phyloP scores from a whole-genome alignment of 2,113 vertebrate genomes.

The Heterotilapia buettikoferi region DNA sequence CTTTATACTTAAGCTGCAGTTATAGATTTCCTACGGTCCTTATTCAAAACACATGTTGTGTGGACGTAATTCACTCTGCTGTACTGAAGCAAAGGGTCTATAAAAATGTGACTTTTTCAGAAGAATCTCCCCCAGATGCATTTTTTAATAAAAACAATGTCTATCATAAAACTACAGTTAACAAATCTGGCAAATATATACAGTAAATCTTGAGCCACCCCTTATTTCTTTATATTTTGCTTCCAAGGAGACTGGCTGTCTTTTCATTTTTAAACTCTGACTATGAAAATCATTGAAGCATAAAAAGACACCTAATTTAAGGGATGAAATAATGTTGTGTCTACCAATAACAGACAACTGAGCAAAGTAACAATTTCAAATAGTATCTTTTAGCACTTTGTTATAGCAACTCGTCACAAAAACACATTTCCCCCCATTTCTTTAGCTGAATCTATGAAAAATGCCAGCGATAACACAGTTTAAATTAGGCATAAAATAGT shows the following conservation, averaged over 20 bases:
- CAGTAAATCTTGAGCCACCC: not conserved
- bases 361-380: not conserved
- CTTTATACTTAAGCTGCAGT: not conserved
- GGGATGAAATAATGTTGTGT: accelerated
- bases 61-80: not conserved
- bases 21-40: not conserved
- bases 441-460: not conserved
- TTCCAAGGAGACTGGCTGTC: accelerated
- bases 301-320: not conserved
- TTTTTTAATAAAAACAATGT: not conserved
- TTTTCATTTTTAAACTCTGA: not conserved
- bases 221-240: not conserved
- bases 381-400: not conserved
- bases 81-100: not conserved
- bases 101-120: not conserved
- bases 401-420: accelerated
- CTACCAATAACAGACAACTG: not conserved
- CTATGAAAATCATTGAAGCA: not conserved
- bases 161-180: not conserved
- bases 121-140: not conserved
- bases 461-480: not conserved
- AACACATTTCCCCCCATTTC: not conserved
- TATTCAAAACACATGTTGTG: conserved; percentile 6
- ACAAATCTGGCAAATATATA: not conserved
- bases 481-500: no score